Percentiles rank a stretch among this genome's conserved stretches.
These are phyloP conservation scores for Poecilobothrus nobilitatus DNA, from an alignment of 2,888 invertebrate genomes.

Conservation along the genomic window DNA sequence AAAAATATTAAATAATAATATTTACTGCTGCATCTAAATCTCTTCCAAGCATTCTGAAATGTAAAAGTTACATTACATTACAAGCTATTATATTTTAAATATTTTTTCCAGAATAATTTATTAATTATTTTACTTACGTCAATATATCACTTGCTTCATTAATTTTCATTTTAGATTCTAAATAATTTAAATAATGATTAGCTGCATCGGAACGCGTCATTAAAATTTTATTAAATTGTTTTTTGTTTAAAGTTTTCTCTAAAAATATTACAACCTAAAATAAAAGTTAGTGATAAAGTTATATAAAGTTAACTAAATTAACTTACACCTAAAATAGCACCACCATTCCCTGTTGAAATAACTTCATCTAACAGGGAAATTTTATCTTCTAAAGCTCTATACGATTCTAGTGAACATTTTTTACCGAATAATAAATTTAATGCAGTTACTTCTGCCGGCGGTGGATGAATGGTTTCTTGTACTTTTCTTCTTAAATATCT, in stretches of 20 bases:
- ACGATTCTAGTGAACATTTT: constrained; percentile 46
- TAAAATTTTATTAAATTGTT: constrained; percentile 60
- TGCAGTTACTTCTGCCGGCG: constrained; percentile 34
- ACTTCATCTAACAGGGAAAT: constrained; percentile 62
- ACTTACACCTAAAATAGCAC: constrained; percentile 51
- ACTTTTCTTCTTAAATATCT: constrained; percentile 34
- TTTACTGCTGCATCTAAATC: constrained; percentile 60
- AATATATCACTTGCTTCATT: constrained; percentile 62
- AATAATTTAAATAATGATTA: constrained; percentile 63
- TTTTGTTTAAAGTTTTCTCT: constrained; percentile 61
- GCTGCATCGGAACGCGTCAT: constrained; percentile 61
- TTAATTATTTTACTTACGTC: constrained; percentile 52
- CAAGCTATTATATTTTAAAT: constrained; percentile 10
- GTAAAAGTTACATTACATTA: too few species aligned
- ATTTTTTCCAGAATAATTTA: background rate
- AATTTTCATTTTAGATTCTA: constrained; percentile 58
- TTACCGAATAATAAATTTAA: constrained; percentile 47
- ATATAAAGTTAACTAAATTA: constrained; percentile 2
- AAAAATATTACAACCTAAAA: constrained; percentile 65
- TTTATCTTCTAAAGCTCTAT: constrained; percentile 58
- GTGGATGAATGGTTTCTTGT: constrained; percentile 29
- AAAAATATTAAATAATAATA: constrained; percentile 26
- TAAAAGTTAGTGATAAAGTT: background rate
- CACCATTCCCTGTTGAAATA: constrained; percentile 63
- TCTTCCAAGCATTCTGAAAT: constrained; percentile 56